Conservation (phyloP, 2,888 invertebrate species). For the Mesorhabditis spiculigera region DNA sequence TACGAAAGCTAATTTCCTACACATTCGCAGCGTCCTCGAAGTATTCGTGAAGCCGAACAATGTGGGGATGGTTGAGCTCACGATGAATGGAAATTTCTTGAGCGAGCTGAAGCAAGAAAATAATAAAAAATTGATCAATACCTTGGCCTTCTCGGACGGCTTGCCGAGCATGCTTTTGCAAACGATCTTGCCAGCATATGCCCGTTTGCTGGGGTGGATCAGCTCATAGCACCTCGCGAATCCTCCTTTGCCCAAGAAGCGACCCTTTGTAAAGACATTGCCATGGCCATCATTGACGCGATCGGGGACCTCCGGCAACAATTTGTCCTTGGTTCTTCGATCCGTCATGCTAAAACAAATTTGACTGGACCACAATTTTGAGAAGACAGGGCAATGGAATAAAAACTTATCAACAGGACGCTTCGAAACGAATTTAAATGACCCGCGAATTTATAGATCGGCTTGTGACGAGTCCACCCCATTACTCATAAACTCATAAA, state of each 20-base stretch:
- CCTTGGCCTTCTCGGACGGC: conserved; percentile 92
- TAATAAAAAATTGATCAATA: conserved; percentile 61
- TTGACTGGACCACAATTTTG: no score
- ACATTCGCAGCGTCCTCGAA: conserved; percentile 85
- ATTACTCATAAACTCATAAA: no score
- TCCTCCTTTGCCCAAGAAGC: conserved; percentile 63
- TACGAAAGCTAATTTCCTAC: conserved; percentile 81
- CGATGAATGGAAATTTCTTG: conserved; percentile 91
- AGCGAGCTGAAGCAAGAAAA: conserved; percentile 61
- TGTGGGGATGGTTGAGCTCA: conserved; percentile 79
- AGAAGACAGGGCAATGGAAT: no score
- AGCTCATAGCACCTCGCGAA: conserved; percentile 80
- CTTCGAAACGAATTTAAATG: no score
- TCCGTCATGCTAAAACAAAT: no score
- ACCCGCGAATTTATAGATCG: no score
- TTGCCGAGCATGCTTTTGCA: conserved; percentile 88
- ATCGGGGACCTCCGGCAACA: not conserved
- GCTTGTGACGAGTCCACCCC: no score
- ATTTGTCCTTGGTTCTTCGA: no score
- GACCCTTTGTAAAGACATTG: conserved; percentile 61
- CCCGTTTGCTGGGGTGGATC: conserved; percentile 63
- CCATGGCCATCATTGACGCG: not conserved
- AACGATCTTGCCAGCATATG: conserved; percentile 86
- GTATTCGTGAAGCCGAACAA: conserved; percentile 89
- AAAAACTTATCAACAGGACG: no score